Base-by-base conservation (phyloP, 2,888 invertebrate species). In the Lycaena phlaeas region DNA sequence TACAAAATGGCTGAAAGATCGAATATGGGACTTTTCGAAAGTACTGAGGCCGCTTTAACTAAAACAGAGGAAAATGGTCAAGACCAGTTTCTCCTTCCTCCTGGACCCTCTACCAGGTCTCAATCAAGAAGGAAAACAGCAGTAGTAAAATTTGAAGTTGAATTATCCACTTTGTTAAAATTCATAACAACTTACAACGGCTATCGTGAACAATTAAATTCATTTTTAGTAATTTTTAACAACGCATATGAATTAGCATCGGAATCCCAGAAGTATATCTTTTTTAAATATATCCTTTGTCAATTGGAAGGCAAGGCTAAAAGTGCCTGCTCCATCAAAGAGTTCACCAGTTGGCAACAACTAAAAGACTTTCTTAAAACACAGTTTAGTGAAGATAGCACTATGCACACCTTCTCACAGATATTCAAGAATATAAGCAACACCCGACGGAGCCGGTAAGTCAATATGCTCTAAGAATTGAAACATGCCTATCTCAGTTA, bases 381-480 rank as follows among this genome's bases (percentile, higher is more conserved):
- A 1, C 38, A 40, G 5, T 44, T 44, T 14, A 15, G 34, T 26
- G 44, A 43, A n/a, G 4, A 40, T 3, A 43, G 30, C 4, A n/a
- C n/a, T n/a, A n/a, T n/a, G n/a, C n/a, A n/a, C n/a, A n/a, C n/a
- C n/a, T n/a, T n/a, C n/a, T 41, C 2, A 38, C 41, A 0, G 44
- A 44, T 2, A 14, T 41, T 7, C 41, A 43, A 12, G 43, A 40
- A 10, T 37, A 9, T 9, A 29, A 29, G 9, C 15, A 29, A 9
- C 9, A 14, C 14, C 29, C 9, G 7, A 29, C 12, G 2, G 29
- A 29, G 14, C 29, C 29, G 1, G 54, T 58, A 2, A 29, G 14
- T 9, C 29, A 29, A n/a, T 29, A 29, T 14, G 12, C 29, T 14
- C 26, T 26, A 2, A 26, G 26, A 26, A 26, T 26, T n/a, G 26